Evolutionary conservation across 2,113 vertebrate species (phyloP).

Genomic region (Neodontobutis hainanensis): DNA sequence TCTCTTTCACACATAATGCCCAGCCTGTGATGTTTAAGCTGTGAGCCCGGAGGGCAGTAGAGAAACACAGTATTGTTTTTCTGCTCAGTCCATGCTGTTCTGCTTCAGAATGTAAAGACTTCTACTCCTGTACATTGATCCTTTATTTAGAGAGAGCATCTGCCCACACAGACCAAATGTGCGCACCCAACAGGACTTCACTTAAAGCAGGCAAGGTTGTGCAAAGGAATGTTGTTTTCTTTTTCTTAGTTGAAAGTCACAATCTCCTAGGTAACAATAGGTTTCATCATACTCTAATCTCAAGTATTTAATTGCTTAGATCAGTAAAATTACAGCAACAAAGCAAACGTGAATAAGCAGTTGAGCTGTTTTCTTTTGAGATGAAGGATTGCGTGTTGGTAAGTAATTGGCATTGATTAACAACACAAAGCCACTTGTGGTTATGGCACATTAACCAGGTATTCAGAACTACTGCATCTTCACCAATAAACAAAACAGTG

Average conservation of each 20-base stretch:
- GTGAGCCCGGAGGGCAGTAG: slow-evolving; percentile 39
- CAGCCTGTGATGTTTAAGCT: slow-evolving; percentile 44
- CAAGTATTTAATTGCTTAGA: slow-evolving; percentile 69
- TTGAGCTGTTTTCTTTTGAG: slow-evolving; percentile 27
- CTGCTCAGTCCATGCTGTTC: slow-evolving; percentile 35
- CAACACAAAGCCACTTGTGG: slow-evolving; percentile 29
- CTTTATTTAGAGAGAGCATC: slow-evolving; percentile 60
- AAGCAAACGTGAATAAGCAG: slow-evolving; percentile 62
- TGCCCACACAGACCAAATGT: slow-evolving; percentile 56
- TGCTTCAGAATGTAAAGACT: slow-evolving; percentile 56
- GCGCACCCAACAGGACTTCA: slow-evolving; percentile 33
- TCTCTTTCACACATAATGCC: slow-evolving; percentile 56
- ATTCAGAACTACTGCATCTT: slow-evolving; percentile 15
- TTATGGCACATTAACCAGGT: slow-evolving; percentile 35
- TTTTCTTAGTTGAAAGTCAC: slow-evolving; percentile 53
- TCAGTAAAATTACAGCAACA: slow-evolving; percentile 71
- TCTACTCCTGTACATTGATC: slow-evolving; percentile 63
- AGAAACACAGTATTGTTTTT: slow-evolving; percentile 48
- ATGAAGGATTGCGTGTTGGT: slow-evolving; percentile 19
- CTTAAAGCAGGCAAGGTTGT: slow-evolving; percentile 33
- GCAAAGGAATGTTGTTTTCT: slow-evolving; percentile 65
- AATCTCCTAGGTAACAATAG: slow-evolving; percentile 76
- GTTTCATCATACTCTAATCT: slow-evolving; percentile 59
- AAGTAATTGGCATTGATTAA: slow-evolving; percentile 39
- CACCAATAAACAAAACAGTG: background rate